Base-by-base conservation (phyloP, 2,888 invertebrate genomes). In the Lathronympha strigana region DNA sequence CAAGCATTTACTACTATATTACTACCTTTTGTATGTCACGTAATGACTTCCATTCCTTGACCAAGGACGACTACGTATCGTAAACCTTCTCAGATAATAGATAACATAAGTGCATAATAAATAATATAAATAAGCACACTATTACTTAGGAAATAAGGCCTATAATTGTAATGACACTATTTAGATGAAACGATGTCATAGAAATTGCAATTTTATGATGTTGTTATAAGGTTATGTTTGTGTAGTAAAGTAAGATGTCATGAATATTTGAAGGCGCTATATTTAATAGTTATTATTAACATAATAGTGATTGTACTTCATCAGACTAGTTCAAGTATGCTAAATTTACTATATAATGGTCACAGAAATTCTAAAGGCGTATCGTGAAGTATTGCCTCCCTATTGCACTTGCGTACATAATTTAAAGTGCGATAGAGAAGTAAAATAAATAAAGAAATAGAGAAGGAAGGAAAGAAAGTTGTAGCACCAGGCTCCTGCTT, bases 21-120 rank as follows among this genome's bases (percentile, higher is more conserved):
- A 23, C 36, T 36, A n/a, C 28, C 11, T 57, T 40, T 45, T 40
- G 28, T 55, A 8, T 25, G 2, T 19, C 1, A 15, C n/a, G 8
- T 15, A 28, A 31, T 43, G 28, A 55, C 25, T 28, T 45, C 45
- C 47, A 49, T 28, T 49, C 49, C 28, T 53, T 17, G 8, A 31
- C 43, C 57, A 57, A 57, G 57, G 57, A 57, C 57, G n/a, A 13
- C 57, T n/a, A 31, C 31, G 19, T 33, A 58, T 47, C 58, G 31
- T 45, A 19, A 57, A 45, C 33, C 47, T 36, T n/a, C 15, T 47
- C 15, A 47, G 58, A 60, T 60, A 58, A 58, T 17, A 47, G 47
- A 58, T 58, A 43, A 45, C 57, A 6, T 50, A 40, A 25, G 5
- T 19, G 17, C n/a, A 13, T 1, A 15, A 36, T n/a, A 36, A 47